Conservation (phyloP, 1,140 invertebrate species). For the Delia radicum region DNA sequence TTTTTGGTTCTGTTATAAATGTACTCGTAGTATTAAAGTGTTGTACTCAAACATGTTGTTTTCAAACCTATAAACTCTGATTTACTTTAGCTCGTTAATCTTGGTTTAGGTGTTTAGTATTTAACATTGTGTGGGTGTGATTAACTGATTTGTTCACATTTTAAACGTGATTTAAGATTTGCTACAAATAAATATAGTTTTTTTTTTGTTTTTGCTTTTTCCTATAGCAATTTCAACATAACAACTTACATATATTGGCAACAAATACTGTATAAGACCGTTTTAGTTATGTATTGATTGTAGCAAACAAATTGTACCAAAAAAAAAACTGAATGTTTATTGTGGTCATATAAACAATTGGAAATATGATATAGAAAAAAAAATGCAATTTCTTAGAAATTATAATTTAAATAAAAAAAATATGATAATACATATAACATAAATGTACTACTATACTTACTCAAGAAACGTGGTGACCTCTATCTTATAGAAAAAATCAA, state of each 20-base stretch:
- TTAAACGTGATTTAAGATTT: slow-evolving; percentile 54
- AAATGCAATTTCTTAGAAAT: not conserved
- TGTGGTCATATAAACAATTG: not conserved
- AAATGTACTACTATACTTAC: slow-evolving; percentile 1
- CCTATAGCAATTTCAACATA: too few species aligned
- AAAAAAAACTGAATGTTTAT: not conserved
- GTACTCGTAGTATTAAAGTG: not conserved
- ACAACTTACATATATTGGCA: too few species aligned
- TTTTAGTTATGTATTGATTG: not conserved
- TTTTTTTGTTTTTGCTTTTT: too few species aligned
- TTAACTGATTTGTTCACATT: slow-evolving; percentile 55
- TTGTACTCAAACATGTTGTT: too few species aligned
- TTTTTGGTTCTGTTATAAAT: not conserved
- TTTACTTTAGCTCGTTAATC: too few species aligned
- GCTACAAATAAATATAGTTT: slow-evolving; percentile 38
- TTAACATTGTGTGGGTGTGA: slow-evolving; percentile 49
- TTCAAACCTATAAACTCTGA: too few species aligned
- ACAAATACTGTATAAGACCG: not conserved
- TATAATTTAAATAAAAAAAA: not conserved
- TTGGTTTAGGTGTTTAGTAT: slow-evolving; percentile 1
- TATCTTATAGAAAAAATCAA: not conserved
- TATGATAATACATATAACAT: not conserved
- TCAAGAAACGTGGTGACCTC: slow-evolving; percentile 12
- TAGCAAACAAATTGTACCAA: not conserved
- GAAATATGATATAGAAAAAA: not conserved